Evolutionary conservation across 2,113 vertebrate genomes (phyloP).

Genomic region (Serilophus lunatus): DNA sequence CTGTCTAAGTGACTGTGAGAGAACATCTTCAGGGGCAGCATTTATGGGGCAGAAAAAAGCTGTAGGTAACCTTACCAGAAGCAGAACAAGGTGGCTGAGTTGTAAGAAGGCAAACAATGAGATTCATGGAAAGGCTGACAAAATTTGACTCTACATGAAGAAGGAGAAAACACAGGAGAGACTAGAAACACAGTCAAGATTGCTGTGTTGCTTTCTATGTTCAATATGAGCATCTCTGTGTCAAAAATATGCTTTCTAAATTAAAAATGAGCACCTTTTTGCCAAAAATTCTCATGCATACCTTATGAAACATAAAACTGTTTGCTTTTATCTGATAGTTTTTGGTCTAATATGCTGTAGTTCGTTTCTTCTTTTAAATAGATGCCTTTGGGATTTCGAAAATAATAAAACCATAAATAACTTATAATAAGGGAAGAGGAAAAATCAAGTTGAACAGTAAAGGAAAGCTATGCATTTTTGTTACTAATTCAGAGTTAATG

Average conservation of each 20-base stretch:
- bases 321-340: not conserved
- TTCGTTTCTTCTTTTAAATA: not conserved
- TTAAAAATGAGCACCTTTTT: not conserved
- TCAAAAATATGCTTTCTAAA: not conserved
- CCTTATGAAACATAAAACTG: not conserved
- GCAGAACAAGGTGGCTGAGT: not conserved
- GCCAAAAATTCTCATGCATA: not conserved
- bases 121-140: not conserved
- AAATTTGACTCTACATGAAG: rapidly evolving
- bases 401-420: not conserved
- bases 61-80: not conserved
- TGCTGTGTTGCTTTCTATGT: not conserved
- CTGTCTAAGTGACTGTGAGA: not conserved
- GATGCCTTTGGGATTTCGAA: not conserved
- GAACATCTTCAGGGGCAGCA: not conserved
- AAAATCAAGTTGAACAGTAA: not conserved
- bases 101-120: not conserved
- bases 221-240: not conserved
- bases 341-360: not conserved
- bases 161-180: not conserved
- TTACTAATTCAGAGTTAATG: not conserved
- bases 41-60: not conserved
- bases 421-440: not conserved
- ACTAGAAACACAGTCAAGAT: not conserved
- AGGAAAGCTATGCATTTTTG: not conserved